A percentile compares a stretch with the other conserved stretches of the same genome.
Evolutionary conservation across 2,113 vertebrate species (phyloP).

Genomic region (Cariama cristata): DNA sequence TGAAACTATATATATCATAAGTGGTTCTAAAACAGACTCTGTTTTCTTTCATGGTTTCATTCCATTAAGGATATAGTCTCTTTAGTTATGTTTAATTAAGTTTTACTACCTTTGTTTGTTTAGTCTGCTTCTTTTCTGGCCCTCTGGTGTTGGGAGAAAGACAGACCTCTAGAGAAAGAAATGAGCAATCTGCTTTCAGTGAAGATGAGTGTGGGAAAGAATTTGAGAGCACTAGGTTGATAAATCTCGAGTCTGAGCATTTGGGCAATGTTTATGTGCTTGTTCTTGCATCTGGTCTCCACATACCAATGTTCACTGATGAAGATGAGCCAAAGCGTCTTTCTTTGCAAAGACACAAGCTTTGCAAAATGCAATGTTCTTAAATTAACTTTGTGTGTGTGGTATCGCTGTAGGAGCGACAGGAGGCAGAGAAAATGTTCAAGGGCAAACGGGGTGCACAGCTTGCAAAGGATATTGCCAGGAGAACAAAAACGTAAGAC

Average conservation of each 20-base stretch:
- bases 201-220: not conserved
- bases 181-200: not conserved
- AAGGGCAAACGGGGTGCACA: slow-evolving; percentile 99
- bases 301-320: not conserved
- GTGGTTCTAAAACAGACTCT: not conserved
- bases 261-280: not conserved
- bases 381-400: slow-evolving; percentile 89
- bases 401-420: slow-evolving; percentile 95
- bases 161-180: not conserved
- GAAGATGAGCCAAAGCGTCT: slow-evolving; percentile 8
- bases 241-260: not conserved
- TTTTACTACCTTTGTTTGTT: not conserved
- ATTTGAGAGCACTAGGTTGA: not conserved
- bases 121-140: not conserved
- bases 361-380: slow-evolving; percentile 68
- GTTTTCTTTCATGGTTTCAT: not conserved
- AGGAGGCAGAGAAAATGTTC: slow-evolving; percentile 99
- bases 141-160: not conserved
- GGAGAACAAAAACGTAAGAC: slow-evolving; percentile 99
- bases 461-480: slow-evolving; percentile 99
- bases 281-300: not conserved
- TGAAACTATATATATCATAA: accelerated
- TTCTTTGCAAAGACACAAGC: slow-evolving; percentile 64
- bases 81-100: not conserved
- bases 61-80: not conserved